phyloP scores from a whole-genome alignment of 2,888 invertebrate genomes.

The Petrolisthes manimaculis region DNA sequence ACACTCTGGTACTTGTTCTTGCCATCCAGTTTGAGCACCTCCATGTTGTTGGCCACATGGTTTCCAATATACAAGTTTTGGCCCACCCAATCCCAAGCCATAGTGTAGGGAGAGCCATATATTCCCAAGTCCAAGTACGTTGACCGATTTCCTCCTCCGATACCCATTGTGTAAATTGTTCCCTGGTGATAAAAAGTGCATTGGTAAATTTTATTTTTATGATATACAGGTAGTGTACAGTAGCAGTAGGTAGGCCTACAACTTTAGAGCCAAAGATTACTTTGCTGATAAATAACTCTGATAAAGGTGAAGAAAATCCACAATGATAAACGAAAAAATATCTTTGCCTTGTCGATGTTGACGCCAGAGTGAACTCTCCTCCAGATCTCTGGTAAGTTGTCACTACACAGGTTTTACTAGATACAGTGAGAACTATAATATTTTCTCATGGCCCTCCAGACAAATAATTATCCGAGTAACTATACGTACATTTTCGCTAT shows the following conservation, averaged over 20 bases:
- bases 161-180: slow-evolving; percentile 86
- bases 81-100: slow-evolving; percentile 97
- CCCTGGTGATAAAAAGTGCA: slow-evolving; percentile 73
- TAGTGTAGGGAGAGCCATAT: slow-evolving; percentile 88
- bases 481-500: slow-evolving; percentile 78
- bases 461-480: neutral
- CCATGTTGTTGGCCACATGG: slow-evolving; percentile 88
- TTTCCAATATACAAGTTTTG: slow-evolving; percentile 95
- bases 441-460: too few species aligned
- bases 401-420: too few species aligned
- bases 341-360: too few species aligned
- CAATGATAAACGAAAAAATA: too few species aligned
- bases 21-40: slow-evolving; percentile 85
- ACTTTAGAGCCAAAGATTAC: neutral
- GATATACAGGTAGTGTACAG: neutral
- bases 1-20: slow-evolving; percentile 86
- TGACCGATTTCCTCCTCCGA: slow-evolving; percentile 86
- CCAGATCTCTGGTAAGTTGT: too few species aligned
- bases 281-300: neutral
- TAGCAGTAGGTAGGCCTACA: neutral
- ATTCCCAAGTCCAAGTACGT: slow-evolving; percentile 89
- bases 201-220: neutral
- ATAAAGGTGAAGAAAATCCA: neutral
- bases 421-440: too few species aligned
- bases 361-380: too few species aligned